Percentiles rank a stretch among this genome's conserved stretches.
These are phyloP conservation scores for Diarsia brunnea DNA, from an alignment of 2,888 invertebrate species.

Conservation along the genomic window DNA sequence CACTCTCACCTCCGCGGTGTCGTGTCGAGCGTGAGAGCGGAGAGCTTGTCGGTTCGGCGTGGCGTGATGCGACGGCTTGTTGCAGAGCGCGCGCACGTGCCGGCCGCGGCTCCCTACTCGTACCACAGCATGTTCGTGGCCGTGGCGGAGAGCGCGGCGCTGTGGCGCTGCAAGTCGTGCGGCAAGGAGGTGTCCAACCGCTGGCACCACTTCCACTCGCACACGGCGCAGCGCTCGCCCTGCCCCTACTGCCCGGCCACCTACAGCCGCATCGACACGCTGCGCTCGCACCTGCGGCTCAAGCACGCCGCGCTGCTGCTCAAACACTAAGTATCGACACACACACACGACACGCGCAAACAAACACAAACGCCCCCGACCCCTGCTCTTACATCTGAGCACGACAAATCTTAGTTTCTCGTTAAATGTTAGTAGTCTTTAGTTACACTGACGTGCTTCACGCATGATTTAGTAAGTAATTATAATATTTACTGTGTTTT, in stretches of 20 bases:
- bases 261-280: constrained; percentile 96
- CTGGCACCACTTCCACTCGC: constrained; percentile 97
- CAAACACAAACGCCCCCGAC: constrained; percentile 65
- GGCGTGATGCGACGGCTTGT: constrained; percentile 66
- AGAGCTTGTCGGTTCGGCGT: constrained; percentile 33
- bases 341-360: constrained; percentile 27
- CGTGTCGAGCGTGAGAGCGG: constrained; percentile 47
- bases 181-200: constrained; percentile 96
- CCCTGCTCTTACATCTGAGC: constrained; percentile 62
- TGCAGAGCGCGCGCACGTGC: constrained; percentile 80
- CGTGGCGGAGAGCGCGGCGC: constrained; percentile 92
- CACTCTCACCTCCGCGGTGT: constrained; percentile 15
- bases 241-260: constrained; percentile 97
- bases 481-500: constrained; percentile 64
- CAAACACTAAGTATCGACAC: constrained; percentile 80
- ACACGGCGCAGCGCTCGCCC: constrained; percentile 94
- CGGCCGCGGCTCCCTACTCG: constrained; percentile 89
- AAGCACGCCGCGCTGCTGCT: constrained; percentile 92
- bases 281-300: constrained; percentile 95
- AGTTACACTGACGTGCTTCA: constrained; percentile 75
- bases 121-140: constrained; percentile 96
- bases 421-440: constrained; percentile 70
- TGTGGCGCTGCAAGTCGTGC: constrained; percentile 96
- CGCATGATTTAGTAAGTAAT: constrained; percentile 75
- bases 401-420: constrained; percentile 42